Evolutionary conservation across 2,113 vertebrate genomes (phyloP), one percentile per base, ranked within the genome.

Genomic region (Caretta caretta): DNA sequence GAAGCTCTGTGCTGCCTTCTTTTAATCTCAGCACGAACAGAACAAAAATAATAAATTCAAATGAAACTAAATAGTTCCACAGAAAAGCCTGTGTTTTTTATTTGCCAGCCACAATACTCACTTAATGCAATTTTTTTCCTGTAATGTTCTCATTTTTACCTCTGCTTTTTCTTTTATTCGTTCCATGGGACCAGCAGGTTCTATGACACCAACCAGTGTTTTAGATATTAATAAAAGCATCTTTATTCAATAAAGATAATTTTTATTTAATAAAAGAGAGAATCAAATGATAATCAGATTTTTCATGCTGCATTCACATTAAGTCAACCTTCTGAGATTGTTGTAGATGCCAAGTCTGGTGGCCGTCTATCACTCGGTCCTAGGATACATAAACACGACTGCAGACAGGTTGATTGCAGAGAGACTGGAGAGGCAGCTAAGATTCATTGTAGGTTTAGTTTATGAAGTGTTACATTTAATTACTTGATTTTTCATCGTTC

Each of bases 211-310:
- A 88, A 80, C 89, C 72, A 81, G 35, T 95, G 96, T 96, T 95
- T 94, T 92, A 84, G 94, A 82, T 97, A 97, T 97, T 98, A 98
- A 98, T 97, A 97, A 98, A 98, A 98, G 92, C 62, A 83, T 93
- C 85, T 95, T 97, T 95, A 97, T 93, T 98, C 91, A 96, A 97
- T 98, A 92, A 96, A 93, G 96, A 96, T 90, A 94, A 82, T 87
- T 95, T 94, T 97, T 96, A 97, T 97, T 96, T 92, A 97, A 97
- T 98, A 97, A 97, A 96, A 91, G 95, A 94, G 81, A 94, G 78
- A 97, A 94, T 96, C 87, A 94, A 93, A 96, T 95, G 83, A 88
- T 96, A 97, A 97, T 94, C 57, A 88, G 93, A 96, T 97, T 97
- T 92, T 96, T 93, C 94, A 84, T 95, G 91, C 93, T 89, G 92